Evolutionary conservation across 2,797 vertebrate species (phyloP).

Genomic region (Myotis findleyi): DNA sequence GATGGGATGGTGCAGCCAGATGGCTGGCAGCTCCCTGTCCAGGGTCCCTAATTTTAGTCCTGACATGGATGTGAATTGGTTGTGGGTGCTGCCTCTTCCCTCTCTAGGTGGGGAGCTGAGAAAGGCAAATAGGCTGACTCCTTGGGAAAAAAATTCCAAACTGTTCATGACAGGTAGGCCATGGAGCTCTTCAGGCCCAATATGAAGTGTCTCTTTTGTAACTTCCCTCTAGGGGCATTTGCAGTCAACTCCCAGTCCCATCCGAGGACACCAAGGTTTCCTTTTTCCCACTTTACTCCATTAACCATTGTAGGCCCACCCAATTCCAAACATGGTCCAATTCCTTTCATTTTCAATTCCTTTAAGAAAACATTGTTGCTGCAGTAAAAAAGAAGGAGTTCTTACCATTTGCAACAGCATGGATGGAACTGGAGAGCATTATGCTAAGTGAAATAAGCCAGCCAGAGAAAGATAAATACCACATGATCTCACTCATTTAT

Average conservation of each 20-base stretch:
- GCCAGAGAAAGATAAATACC: too few relatives aligned
- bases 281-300: too few relatives aligned
- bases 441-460: too few relatives aligned
- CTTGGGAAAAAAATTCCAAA: neutral
- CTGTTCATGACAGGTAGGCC: neutral
- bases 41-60: neutral
- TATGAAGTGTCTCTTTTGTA: fast-evolving
- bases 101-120: neutral
- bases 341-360: neutral
- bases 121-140: neutral
- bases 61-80: neutral
- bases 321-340: neutral
- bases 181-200: neutral
- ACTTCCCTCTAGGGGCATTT: fast-evolving
- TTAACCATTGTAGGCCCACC: neutral
- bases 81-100: neutral
- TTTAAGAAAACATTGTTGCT: neutral
- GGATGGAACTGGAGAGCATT: too few relatives aligned
- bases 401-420: too few relatives aligned
- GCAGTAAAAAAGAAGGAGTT: too few relatives aligned
- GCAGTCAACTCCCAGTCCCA: neutral
- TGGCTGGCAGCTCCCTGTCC: neutral
- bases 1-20: neutral
- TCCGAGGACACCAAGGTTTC: neutral
- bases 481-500: too few relatives aligned